Conservation (phyloP, 2,113 vertebrate species). For the Dromas ardeola region DNA sequence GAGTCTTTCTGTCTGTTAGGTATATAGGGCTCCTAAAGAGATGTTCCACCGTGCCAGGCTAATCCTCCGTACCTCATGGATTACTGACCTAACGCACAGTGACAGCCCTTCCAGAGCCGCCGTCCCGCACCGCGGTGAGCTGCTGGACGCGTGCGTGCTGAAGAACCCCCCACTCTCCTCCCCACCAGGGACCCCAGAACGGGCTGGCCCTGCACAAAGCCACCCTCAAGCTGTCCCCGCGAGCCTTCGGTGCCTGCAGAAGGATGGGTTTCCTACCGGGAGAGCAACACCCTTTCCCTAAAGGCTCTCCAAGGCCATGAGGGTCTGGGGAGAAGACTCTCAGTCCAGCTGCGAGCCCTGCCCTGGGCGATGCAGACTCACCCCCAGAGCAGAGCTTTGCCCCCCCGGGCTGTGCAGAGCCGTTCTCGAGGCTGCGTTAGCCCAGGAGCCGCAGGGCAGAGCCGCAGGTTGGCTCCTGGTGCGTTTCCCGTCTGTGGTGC, state of each 20-base stretch:
- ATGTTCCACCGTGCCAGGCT: neutral
- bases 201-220: neutral
- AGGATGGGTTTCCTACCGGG: neutral
- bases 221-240: no score
- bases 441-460: neutral
- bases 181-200: no score
- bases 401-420: neutral
- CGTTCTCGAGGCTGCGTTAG: neutral
- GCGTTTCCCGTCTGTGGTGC: fast-evolving
- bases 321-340: neutral
- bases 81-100: neutral
- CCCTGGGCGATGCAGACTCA: neutral
- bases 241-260: no score
- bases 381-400: neutral
- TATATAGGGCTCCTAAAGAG: neutral
- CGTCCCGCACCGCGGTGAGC: neutral
- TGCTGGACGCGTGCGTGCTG: neutral
- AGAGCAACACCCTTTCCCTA: neutral
- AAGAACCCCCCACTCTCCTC: neutral
- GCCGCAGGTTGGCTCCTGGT: neutral
- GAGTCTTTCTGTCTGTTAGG: neutral
- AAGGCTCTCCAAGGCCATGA: neutral
- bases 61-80: neutral
- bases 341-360: neutral
- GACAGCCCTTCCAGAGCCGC: neutral